Base-by-base conservation (phyloP, 2,888 invertebrate species). In the Folsomia manolachei region DNA sequence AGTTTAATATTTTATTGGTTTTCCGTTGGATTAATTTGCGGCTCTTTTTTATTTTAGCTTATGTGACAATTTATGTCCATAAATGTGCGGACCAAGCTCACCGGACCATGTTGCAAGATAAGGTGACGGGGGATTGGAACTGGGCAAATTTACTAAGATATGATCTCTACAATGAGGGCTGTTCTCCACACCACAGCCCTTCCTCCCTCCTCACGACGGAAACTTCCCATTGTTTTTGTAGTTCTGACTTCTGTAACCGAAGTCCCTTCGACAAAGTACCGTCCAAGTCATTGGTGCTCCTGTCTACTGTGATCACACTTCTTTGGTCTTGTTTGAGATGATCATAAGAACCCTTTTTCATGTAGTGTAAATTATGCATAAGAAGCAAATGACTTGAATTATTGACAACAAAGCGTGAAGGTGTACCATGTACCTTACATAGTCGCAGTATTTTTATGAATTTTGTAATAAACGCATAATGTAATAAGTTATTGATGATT, bases 41-140 rank as follows among this genome's bases (percentile, higher is more conserved):
- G 9, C 11, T 27, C 23, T 27, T 60, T 66, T 67, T 27, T 60
- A 56, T 24, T 63, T 9, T 23, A 78, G 78, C 70, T 60, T 71
- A 69, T 9, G 73, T 78, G 14, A 75, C 72, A 27, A 75, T 78
- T n/a, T 62, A 71, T 23, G 77, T 77, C 1, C 77, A 77, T 63
- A 76, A 75, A 63, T 79, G 79, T 71, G 79, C 79, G 0, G 79
- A 79, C 51, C 79, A 79, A 68, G 70, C 77, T 9, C 76, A 76
- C 27, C 75, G 73, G 51, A 79, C 79, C 1, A 77, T 79, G 73
- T 69, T 79, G 1, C 77, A 79, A 23, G 79, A 77, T 65, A 56
- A 56, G 21, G 67, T 63, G 18, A 75, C 71, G 11, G 79, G 79
- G 27, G 70, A 75, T 52, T 79, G 77, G 74, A 71, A 71, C 23